Conservation (phyloP, 2,113 vertebrate genomes). For the Archilochus colubris region DNA sequence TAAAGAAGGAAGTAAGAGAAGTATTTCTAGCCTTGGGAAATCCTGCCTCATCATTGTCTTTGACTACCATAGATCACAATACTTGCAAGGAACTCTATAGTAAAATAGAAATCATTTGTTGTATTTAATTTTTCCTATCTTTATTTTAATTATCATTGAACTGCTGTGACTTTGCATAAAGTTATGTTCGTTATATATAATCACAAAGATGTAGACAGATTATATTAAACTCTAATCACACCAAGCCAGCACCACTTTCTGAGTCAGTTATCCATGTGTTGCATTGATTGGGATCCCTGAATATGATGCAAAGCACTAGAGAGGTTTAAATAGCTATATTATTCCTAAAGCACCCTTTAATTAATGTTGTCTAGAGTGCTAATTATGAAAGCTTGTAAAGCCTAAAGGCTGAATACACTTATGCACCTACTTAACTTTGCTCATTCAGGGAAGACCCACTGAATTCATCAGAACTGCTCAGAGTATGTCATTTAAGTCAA, state of each 20-base stretch:
- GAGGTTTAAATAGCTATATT: conserved; percentile 51
- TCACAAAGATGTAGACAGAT: conserved; percentile 13
- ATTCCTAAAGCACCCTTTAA: conserved; percentile 61
- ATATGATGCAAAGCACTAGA: conserved; percentile 36
- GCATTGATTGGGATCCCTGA: conserved; percentile 47
- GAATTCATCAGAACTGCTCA: not conserved
- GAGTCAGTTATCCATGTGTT: conserved; percentile 25
- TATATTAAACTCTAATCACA: not conserved
- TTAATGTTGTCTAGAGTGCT: conserved; percentile 62
- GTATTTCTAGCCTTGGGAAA: not conserved
- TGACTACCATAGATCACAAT: not conserved
- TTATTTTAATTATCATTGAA: not conserved
- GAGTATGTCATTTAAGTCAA: not conserved
- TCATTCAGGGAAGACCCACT: conserved; percentile 8
- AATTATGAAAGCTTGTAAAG: conserved; percentile 63
- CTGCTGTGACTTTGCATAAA: not conserved
- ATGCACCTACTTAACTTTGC: conserved; percentile 46
- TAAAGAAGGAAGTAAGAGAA: not conserved
- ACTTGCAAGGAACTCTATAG: not conserved
- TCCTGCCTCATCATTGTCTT: not conserved
- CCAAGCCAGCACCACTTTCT: not conserved
- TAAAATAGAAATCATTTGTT: not conserved
- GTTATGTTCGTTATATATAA: not conserved
- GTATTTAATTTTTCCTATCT: not conserved
- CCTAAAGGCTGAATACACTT: conserved; percentile 63